Evolutionary conservation across 1,140 invertebrate species (phyloP), one percentile per base, ranked within the genome.

Genomic region (Agraylea sexmaculata): DNA sequence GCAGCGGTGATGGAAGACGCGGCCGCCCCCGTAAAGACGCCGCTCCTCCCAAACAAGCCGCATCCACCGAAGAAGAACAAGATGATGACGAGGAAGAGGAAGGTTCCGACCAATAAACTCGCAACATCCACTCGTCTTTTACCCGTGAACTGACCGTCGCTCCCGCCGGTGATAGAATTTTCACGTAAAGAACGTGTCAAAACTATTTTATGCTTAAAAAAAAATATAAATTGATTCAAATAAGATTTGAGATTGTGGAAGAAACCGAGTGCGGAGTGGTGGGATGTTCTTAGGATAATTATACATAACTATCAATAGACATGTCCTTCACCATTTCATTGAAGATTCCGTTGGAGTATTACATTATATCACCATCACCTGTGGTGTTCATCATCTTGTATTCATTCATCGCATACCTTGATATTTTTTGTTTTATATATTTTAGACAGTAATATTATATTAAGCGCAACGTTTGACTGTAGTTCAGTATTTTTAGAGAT

Each of bases 21-120:
- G 64, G 65, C 1, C 45, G 64, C 42, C 62, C 61, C 30, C 62
- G 63, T 40, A 68, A 68, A 48, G 65, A 68, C 42, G 61, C 61
- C 22, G 45, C 65, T 13, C 60, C 65, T 12, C 57, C 62, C 15
- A 65, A 66, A 50, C 62, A 65, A 53, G 61, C 61, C 23, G 60
- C 56, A 8, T 63, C 62, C 13, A 57, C 60, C 45, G 65, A 68
- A 42, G 65, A 68, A 43, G 62, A 68, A 52, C 60, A 65, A 37
- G 65, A 66, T 43, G 63, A 68, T 40, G 63, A 68, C 38, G 63
- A 66, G 23, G 62, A 64, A 34, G 64, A 68, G 34, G 65, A 68
- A 41, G 62, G 57, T 38, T 66, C 65, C 48, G 65, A 68, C 56
- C 58, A 68, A 57, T 65, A 64, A 62, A 55, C 42, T 15, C 11